Conservation (phyloP, 1,140 invertebrate genomes). For the Parasteatoda tepidariorum region DNA sequence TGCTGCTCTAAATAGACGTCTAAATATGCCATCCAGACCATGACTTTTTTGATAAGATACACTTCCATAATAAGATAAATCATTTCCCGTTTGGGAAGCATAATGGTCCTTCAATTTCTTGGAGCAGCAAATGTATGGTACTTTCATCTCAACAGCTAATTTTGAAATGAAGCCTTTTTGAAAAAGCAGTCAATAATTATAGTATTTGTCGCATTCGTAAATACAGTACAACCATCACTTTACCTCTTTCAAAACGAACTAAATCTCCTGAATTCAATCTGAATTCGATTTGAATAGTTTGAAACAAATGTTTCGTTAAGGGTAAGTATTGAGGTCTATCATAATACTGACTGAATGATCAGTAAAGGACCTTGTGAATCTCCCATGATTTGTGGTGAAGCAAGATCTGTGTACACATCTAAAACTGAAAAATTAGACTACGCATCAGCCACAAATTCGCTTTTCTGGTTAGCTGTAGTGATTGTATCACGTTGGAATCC, state of each 20-base stretch:
- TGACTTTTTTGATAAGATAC: not conserved
- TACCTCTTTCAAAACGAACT: constrained; percentile 20
- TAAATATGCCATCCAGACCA: not conserved
- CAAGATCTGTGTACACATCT: not conserved
- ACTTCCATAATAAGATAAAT: not conserved
- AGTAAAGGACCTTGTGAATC: constrained; percentile 9
- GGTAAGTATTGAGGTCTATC: constrained; percentile 23
- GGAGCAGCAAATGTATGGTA: too few species aligned
- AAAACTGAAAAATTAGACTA: not conserved
- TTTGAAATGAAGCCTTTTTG: too few species aligned
- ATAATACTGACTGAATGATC: not conserved
- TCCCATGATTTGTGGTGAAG: not conserved
- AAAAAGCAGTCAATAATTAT: too few species aligned
- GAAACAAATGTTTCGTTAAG: not conserved
- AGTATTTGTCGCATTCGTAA: constrained; percentile 13
- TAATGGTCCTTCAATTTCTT: constrained; percentile 17
- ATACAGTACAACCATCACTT: constrained; percentile 14
- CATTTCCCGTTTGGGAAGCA: too few species aligned
- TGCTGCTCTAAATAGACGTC: not conserved
- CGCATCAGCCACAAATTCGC: not conserved
- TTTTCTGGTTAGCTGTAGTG: too few species aligned
- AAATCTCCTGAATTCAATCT: not conserved
- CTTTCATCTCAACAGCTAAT: too few species aligned
- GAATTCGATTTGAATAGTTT: constrained; percentile 8
- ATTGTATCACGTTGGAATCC: too few species aligned